Percentiles rank a stretch among this genome's conserved stretches.
phyloP scores from a whole-genome alignment of 2,888 invertebrate species.

The Hylaea fasciaria region DNA sequence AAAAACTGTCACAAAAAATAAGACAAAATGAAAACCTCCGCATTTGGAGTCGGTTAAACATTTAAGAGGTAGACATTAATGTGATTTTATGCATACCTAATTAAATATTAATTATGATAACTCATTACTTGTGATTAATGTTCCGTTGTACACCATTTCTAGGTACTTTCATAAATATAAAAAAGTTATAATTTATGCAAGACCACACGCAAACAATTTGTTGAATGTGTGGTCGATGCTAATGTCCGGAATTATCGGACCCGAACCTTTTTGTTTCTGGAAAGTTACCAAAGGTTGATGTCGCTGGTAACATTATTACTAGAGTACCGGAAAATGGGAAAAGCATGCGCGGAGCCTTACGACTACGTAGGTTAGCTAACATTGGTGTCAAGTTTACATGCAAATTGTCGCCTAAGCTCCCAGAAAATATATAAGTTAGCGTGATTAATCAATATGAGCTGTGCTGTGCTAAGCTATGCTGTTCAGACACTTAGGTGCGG shows the following conservation, averaged over 20 bases:
- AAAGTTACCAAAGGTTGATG: neutral
- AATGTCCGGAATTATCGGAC: slow-evolving; percentile 3
- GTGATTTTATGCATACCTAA: slow-evolving; percentile 1
- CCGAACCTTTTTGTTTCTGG: slow-evolving; percentile 4
- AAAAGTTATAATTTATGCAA: slow-evolving; percentile 1
- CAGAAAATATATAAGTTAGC: no score
- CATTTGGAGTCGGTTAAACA: slow-evolving; percentile 22
- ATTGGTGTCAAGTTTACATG: no score
- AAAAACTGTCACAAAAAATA: no score
- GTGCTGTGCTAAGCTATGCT: no score
- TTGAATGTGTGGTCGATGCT: slow-evolving; percentile 1
- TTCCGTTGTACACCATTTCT: neutral
- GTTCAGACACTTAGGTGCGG: no score
- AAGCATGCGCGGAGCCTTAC: no score
- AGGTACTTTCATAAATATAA: slow-evolving; percentile 11
- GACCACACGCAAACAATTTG: slow-evolving; percentile 11
- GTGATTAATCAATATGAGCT: no score
- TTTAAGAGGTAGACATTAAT: slow-evolving; percentile 21
- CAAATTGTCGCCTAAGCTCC: no score
- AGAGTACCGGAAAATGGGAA: no score
- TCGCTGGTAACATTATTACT: neutral
- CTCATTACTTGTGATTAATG: slow-evolving; percentile 21
- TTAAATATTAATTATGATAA: slow-evolving; percentile 14
- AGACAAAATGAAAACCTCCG: no score
- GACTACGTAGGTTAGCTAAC: no score